Conservation (phyloP, 2,113 vertebrate species). For the Corythornis madagascariensis region DNA sequence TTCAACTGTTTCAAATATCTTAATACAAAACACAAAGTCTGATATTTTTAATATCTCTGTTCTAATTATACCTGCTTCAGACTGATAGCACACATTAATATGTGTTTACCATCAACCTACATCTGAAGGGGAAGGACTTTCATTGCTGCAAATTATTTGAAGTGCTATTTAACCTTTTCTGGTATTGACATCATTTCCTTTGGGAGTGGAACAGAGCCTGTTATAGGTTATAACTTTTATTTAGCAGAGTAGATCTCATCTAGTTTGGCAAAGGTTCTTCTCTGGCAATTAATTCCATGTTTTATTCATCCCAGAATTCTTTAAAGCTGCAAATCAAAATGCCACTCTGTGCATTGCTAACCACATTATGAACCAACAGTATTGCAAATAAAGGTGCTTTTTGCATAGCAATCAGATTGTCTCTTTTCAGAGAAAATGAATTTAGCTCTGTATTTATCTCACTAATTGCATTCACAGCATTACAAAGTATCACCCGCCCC, state of each 20-base stretch:
- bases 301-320: constrained; percentile 78
- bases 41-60: background rate
- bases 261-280: constrained; percentile 58
- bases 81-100: background rate
- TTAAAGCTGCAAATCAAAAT: constrained; percentile 78
- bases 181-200: constrained; percentile 54
- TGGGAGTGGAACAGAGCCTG: constrained; percentile 32
- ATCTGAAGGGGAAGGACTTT: background rate
- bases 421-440: constrained; percentile 68
- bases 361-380: constrained; percentile 46
- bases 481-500: constrained; percentile 51
- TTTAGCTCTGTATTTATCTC: constrained; percentile 67
- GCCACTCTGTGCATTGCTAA: constrained; percentile 66
- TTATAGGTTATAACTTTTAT: constrained; percentile 39
- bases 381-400: constrained; percentile 65
- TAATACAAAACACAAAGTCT: background rate
- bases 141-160: constrained; percentile 13
- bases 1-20: background rate
- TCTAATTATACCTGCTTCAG: background rate
- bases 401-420: constrained; percentile 74
- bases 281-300: constrained; percentile 77
- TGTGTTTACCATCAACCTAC: background rate
- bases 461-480: constrained; percentile 70
- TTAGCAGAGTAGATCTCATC: constrained; percentile 46
- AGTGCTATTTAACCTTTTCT: constrained; percentile 54